Evolutionary conservation across 2,797 vertebrate genomes (phyloP).

Genomic region (Spea hammondii): DNA sequence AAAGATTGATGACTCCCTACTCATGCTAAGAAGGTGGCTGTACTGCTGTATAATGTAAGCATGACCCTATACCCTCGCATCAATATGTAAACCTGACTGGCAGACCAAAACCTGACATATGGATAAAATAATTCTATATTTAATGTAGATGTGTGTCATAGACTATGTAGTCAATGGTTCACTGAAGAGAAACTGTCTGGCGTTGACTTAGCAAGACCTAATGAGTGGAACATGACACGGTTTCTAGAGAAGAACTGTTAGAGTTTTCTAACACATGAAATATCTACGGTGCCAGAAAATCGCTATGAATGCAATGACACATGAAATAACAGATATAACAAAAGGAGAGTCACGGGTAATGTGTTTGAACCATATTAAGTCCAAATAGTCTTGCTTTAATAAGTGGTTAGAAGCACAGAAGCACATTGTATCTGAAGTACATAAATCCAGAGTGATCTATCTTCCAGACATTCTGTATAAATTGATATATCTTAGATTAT

Average conservation of each 20-base stretch:
- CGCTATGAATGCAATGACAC: conserved; percentile 34
- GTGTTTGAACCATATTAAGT: neutral
- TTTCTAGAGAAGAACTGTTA: conserved; percentile 24
- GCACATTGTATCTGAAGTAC: conserved; percentile 14
- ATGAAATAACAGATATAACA: conserved; percentile 38
- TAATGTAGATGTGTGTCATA: neutral
- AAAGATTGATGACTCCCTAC: no score
- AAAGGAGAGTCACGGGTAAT: conserved; percentile 8
- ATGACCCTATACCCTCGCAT: neutral
- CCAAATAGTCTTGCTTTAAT: conserved; percentile 31
- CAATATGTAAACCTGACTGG: neutral
- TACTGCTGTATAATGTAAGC: neutral
- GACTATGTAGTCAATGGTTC: conserved; percentile 17
- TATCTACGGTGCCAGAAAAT: conserved; percentile 22
- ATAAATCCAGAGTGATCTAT: conserved; percentile 31
- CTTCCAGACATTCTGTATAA: conserved; percentile 17
- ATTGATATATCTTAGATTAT: conserved; percentile 21
- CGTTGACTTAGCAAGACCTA: conserved; percentile 26
- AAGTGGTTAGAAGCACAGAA: conserved; percentile 21
- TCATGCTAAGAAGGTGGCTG: neutral
- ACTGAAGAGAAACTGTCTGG: conserved; percentile 17
- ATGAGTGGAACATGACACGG: conserved; percentile 36
- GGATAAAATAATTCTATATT: neutral
- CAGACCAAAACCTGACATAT: neutral
- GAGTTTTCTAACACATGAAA: conserved; percentile 18